Base-by-base conservation (phyloP, 1,140 invertebrate genomes). In the Brachystomella parvula region DNA sequence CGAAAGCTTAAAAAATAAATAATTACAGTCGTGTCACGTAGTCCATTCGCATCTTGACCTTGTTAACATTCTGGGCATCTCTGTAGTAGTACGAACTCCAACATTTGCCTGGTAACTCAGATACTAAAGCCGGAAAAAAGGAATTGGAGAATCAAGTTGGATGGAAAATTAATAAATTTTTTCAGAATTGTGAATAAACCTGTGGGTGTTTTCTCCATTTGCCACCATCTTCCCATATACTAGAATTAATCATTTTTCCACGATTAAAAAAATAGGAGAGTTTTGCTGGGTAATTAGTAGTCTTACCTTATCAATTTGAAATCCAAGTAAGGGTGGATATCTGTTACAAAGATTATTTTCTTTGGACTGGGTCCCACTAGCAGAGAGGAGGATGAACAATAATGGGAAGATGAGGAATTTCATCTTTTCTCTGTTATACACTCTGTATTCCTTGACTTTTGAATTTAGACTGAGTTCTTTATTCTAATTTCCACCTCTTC, bases 201-300 rank as follows among this genome's bases (percentile, higher is more conserved):
- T 17, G 57, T 69, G 3, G 63, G 63, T 19, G 63, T 61, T 47
- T 73, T 73, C 33, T 70, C 69, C 66, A 73, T 69, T 61, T 73
- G 71, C 71, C 71, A 73, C 71, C 71, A 73, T 30, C 71, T 31
- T 47, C 71, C 71, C 26, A 73, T 32, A 56, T 73, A 73, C 71
- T 73, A 44, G 29, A 66, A 33, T 63, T 24, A 49, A 53, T 6
- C 9, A 24, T n/a, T n/a, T n/a, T n/a, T n/a, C n/a, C n/a, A n/a
- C n/a, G n/a, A n/a, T n/a, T n/a, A n/a, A n/a, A n/a, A 44, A 44
- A 44, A 9, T 44, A 44, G 9, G n/a, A n/a, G 39, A 12, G 39
- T 12, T 44, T 12, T 12, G 9, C n/a, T 44, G 39, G n/a, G 39
- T 44, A 12, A 44, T 12, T 12, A 44, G 39, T 12, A 44, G n/a